Conservation (phyloP, 2,888 invertebrate species). For the Idaea biselata region DNA sequence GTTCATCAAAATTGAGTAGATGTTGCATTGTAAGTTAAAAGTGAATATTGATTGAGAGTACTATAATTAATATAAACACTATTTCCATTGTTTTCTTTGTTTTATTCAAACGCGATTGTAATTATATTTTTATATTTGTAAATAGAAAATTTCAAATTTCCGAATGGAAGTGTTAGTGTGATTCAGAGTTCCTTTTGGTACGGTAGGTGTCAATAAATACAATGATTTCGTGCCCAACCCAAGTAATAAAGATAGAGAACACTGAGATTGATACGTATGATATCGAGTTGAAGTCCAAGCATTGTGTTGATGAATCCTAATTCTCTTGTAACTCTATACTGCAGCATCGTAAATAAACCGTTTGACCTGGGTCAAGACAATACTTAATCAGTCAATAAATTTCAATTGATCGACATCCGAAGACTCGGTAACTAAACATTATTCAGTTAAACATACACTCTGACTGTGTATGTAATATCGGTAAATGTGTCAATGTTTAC, state of each 20-base stretch:
- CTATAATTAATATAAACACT: too few relatives aligned
- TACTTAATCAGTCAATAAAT: conserved; percentile 58
- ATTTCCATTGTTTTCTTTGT: too few relatives aligned
- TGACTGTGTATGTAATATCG: conserved; percentile 31
- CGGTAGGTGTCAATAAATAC: too few relatives aligned
- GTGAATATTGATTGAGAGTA: too few relatives aligned
- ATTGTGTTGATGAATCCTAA: conserved; percentile 40
- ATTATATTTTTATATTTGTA: too few relatives aligned
- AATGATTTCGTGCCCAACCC: not conserved
- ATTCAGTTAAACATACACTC: conserved; percentile 37
- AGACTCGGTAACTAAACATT: conserved; percentile 36
- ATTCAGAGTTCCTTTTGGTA: too few relatives aligned
- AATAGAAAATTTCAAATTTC: too few relatives aligned
- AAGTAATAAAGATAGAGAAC: conserved; percentile 16
- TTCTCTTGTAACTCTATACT: conserved; percentile 44
- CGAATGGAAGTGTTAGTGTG: too few relatives aligned
- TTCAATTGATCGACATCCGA: conserved; percentile 54
- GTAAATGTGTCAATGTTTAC: conserved; percentile 50
- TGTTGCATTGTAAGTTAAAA: too few relatives aligned
- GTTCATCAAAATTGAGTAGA: too few relatives aligned
- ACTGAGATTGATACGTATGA: conserved; percentile 16
- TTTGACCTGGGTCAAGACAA: conserved; percentile 46
- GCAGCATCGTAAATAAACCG: conserved; percentile 46
- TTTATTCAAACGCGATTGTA: too few relatives aligned
- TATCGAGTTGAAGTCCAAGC: not conserved